These are phyloP conservation scores for Sarcophaga carnaria DNA, from an alignment of 2,888 invertebrate genomes.

Conservation along the genomic window DNA sequence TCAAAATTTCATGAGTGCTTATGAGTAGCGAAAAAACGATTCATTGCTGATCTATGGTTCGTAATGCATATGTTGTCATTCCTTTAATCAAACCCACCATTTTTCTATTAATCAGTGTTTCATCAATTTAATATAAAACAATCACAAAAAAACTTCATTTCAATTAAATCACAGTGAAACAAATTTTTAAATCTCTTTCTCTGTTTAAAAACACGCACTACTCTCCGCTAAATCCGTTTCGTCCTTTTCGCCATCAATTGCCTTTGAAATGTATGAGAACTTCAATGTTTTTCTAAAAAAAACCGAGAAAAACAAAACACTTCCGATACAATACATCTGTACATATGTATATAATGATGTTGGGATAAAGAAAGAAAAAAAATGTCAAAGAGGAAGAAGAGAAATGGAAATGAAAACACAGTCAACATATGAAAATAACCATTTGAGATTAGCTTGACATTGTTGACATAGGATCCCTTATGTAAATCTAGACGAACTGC, in stretches of 20 bases:
- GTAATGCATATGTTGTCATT: too few relatives aligned
- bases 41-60: too few relatives aligned
- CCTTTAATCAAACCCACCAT: too few relatives aligned
- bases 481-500: slow-evolving; percentile 67
- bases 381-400: slow-evolving; percentile 6
- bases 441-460: slow-evolving; percentile 69
- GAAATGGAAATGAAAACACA: slow-evolving; percentile 5
- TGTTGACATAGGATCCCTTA: slow-evolving; percentile 66
- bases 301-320: slow-evolving; percentile 15
- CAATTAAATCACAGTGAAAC: slow-evolving; percentile 61
- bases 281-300: not conserved
- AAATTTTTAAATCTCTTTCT: slow-evolving; percentile 55
- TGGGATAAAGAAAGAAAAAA: slow-evolving; percentile 14
- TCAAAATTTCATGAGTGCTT: too few relatives aligned
- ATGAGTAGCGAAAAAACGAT: too few relatives aligned
- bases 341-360: not conserved
- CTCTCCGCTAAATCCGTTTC: slow-evolving; percentile 20
- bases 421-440: slow-evolving; percentile 63
- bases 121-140: not conserved
- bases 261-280: not conserved
- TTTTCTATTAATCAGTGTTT: not conserved
- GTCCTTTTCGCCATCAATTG: not conserved
- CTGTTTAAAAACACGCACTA: slow-evolving; percentile 40
- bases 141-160: slow-evolving; percentile 50
- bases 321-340: slow-evolving; percentile 46